Conservation (phyloP, 2,797 vertebrate genomes). For the Florisuga fusca region DNA sequence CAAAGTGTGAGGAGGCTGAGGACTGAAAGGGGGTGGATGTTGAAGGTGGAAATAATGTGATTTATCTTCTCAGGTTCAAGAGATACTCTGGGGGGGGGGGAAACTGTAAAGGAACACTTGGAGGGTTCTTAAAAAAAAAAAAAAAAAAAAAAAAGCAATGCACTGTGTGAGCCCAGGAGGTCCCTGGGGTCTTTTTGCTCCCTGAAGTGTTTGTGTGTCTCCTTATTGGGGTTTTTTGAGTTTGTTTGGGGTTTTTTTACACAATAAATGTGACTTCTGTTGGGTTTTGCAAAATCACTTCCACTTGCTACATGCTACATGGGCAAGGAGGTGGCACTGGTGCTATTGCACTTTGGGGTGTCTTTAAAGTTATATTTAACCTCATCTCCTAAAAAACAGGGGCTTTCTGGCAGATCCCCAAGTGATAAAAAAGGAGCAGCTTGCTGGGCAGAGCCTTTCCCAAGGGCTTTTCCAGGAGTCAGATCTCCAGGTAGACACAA, state of each 20-base stretch:
- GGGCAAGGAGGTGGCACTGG: rapidly evolving
- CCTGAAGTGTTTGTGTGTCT: background rate
- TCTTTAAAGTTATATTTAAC: background rate
- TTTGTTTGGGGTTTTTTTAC: background rate
- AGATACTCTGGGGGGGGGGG: background rate
- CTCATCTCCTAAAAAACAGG: background rate
- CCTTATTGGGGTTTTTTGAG: too few relatives aligned
- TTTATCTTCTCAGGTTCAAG: background rate
- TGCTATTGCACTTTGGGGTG: rapidly evolving
- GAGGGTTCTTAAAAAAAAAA: background rate
- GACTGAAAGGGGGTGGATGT: background rate
- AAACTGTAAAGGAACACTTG: background rate
- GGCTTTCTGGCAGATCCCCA: background rate
- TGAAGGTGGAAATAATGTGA: rapidly evolving
- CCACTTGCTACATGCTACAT: rapidly evolving
- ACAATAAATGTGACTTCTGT: conserved; percentile 1
- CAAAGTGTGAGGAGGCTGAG: background rate
- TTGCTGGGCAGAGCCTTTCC: background rate
- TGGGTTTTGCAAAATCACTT: background rate
- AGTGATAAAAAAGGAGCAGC: background rate
- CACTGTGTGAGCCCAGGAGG: rapidly evolving
- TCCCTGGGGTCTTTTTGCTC: rapidly evolving
- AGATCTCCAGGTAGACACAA: background rate
- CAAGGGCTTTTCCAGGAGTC: background rate
- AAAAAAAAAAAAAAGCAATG: background rate